Evolutionary conservation across 2,888 invertebrate genomes (phyloP).

Genomic region (Liopterus haemorrhoidalis): DNA sequence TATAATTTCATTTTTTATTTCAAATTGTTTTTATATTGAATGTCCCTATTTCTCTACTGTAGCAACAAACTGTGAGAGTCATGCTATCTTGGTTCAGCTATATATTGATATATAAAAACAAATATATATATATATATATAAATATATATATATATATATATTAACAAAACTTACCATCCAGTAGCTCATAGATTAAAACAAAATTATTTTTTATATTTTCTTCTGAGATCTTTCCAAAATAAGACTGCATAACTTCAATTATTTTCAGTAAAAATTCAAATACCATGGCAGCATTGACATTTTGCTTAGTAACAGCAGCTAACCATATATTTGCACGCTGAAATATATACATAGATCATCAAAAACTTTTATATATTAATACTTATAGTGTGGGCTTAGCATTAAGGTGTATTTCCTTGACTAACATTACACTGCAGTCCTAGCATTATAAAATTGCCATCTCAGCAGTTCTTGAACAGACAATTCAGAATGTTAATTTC

Average conservation of each 20-base stretch:
- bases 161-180: slow-evolving; percentile 71
- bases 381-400: background rate
- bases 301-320: slow-evolving; percentile 99
- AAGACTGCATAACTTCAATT: slow-evolving; percentile 98
- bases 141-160: background rate
- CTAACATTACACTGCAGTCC: no score
- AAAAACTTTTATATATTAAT: background rate
- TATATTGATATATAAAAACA: background rate
- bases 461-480: no score
- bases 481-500: no score
- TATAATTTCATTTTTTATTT: no score
- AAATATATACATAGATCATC: slow-evolving; percentile 21
- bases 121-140: background rate
- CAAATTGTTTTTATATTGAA: no score
- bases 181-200: slow-evolving; percentile 96
- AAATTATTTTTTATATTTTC: slow-evolving; percentile 99
- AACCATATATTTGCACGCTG: slow-evolving; percentile 98
- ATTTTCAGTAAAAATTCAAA: slow-evolving; percentile 98
- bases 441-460: no score
- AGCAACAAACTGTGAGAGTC: no score
- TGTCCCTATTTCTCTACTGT: no score
- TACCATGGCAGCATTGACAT: slow-evolving; percentile 99
- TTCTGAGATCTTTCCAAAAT: slow-evolving; percentile 99
- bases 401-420: no score
- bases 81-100: slow-evolving; percentile 6